A percentile compares a stretch with the other conserved stretches of the same genome.
Conservation (phyloP, 2,888 invertebrate genomes). For the Torymus texanus region DNA sequence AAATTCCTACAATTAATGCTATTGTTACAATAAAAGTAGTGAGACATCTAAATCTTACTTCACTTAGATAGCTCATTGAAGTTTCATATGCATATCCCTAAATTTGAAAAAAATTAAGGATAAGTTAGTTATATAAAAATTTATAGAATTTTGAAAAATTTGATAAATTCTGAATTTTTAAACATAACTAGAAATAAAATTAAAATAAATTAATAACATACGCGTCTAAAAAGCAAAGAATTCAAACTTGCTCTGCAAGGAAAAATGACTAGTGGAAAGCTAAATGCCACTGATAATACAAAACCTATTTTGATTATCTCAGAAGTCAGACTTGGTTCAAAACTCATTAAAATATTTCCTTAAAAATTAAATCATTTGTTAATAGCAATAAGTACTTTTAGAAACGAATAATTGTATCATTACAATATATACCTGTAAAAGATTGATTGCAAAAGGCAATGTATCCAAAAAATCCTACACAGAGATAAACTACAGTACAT, state of each 20-base stretch:
- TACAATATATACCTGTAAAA: conserved; percentile 80
- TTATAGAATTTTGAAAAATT: no score
- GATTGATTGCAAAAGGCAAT: conserved; percentile 88
- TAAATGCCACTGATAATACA: conserved; percentile 94
- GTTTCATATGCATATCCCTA: conserved; percentile 84
- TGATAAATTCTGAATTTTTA: no score
- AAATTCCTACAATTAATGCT: conserved; percentile 87
- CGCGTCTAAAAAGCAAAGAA: conserved; percentile 84
- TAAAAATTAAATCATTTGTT: conserved; percentile 61
- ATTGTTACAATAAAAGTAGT: conserved; percentile 87
- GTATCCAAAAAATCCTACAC: conserved; percentile 95
- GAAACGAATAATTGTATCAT: conserved; percentile 5
- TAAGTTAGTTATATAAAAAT: no score
- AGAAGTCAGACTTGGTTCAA: conserved; percentile 87
- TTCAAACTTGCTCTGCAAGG: conserved; percentile 96
- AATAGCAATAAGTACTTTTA: conserved; percentile 31
- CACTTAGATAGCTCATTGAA: conserved; percentile 86
- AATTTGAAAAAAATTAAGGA: background rate
- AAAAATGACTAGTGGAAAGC: conserved; percentile 97
- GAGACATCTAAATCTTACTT: conserved; percentile 86
- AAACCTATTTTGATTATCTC: conserved; percentile 96
- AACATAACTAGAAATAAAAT: no score
- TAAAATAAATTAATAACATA: conserved; percentile 47
- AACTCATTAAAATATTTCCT: conserved; percentile 94
- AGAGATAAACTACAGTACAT: conserved; percentile 92